Evolutionary conservation across 1,140 invertebrate genomes (phyloP).

Genomic region (Ectropis grisescens): DNA sequence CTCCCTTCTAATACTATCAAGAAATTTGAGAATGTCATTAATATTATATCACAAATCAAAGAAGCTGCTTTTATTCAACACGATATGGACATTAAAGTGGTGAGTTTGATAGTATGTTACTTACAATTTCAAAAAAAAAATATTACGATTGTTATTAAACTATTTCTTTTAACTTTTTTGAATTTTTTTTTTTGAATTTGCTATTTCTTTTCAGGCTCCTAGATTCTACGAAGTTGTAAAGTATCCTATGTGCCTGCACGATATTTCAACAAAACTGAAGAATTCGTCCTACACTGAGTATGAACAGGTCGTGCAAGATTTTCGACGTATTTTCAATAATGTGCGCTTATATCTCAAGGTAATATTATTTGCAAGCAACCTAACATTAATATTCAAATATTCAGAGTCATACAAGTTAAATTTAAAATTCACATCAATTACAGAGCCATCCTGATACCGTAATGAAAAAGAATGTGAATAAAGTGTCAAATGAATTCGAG

Average conservation of each 20-base stretch:
- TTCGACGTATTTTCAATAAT: conserved; percentile 61
- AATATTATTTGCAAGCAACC: no score
- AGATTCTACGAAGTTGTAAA: conserved; percentile 65
- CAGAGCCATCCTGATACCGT: conserved; percentile 53
- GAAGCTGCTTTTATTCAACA: conserved; percentile 52
- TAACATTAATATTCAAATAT: no score
- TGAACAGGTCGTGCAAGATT: conserved; percentile 63
- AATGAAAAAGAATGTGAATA: conserved; percentile 56
- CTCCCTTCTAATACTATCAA: conserved; percentile 35
- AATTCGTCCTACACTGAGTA: conserved; percentile 53
- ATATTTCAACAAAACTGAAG: conserved; percentile 57
- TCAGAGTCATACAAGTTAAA: no score
- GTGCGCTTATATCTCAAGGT: conserved; percentile 62
- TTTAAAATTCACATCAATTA: no score
- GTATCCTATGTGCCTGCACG: conserved; percentile 59
- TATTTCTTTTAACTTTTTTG: no score
- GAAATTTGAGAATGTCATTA: conserved; percentile 53
- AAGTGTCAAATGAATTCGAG: conserved; percentile 56
- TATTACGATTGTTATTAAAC: no score
- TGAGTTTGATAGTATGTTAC: conserved; percentile 21
- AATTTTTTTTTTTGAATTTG: not conserved
- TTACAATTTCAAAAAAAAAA: no score
- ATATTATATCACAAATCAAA: conserved; percentile 39
- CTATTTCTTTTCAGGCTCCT: conserved; percentile 43
- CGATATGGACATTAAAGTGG: conserved; percentile 63